Evolutionary conservation across 2,113 vertebrate genomes (phyloP).

Genomic region (Dasyurus viverrinus): DNA sequence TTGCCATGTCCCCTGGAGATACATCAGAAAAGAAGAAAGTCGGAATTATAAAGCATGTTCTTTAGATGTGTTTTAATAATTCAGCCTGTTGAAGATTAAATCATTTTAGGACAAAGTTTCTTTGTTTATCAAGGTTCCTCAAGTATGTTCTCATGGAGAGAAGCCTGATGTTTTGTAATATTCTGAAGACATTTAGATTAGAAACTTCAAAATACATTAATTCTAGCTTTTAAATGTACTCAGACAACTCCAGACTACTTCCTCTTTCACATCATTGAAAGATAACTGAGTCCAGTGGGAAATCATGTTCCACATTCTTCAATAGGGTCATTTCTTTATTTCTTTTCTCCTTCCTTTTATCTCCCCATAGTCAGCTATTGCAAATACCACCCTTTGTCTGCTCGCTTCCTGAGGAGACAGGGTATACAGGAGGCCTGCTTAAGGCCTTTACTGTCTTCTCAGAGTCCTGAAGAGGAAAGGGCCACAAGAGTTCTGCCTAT

Average conservation of each 20-base stretch:
- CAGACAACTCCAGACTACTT: constrained; percentile 1
- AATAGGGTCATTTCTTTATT: constrained; percentile 9
- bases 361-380: not conserved
- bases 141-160: constrained; percentile 30
- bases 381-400: not conserved
- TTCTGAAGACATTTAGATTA: constrained; percentile 25
- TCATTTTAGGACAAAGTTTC: not conserved
- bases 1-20: not conserved
- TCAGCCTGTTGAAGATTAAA: not conserved
- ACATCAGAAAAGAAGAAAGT: not conserved
- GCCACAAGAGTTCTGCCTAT: not conserved
- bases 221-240: constrained; percentile 29
- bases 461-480: not conserved
- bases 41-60: not conserved
- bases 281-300: not conserved
- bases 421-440: not conserved
- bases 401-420: not conserved
- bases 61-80: constrained; percentile 16
- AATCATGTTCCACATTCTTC: not conserved
- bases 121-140: constrained; percentile 40
- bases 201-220: constrained; percentile 6
- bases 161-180: constrained; percentile 36
- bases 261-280: constrained; percentile 19
- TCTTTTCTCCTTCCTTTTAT: not conserved
- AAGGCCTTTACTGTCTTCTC: not conserved